Base-by-base conservation (phyloP, 2,888 invertebrate species). In the Microplitis deprimator region DNA sequence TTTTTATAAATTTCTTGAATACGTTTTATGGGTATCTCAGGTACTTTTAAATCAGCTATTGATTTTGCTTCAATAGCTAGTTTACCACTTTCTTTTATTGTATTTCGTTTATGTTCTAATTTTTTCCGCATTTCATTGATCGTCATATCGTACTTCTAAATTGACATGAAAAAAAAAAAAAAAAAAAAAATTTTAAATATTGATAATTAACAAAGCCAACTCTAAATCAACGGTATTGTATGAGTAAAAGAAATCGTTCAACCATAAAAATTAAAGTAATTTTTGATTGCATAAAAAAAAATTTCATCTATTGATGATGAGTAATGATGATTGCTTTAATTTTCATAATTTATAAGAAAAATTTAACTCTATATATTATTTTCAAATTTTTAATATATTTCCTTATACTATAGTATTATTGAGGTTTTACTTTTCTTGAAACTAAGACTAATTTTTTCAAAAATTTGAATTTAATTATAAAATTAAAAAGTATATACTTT, bases 61-160 rank as follows among this genome's bases (percentile, higher is more conserved):
- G 87, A 86, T 78, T 84, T 87, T 1, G 87, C 86, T 78, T 89
- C 89, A 75, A 89, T 88, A 1, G 88, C 88, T 50, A 89, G 81
- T 70, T 87, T 89, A 7, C 87, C 88, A 64, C 65, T 82, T 61
- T 88, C 86, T 79, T 86, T 89, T 16, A 81, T 79, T 17, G 78
- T 75, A 29, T 79, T 84, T 77, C 85, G 88, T 73, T 85, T 88
- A 13, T 84, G 83, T 73, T 89, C 89, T 75, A 90, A 79, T 77
- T 89, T 89, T 64, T 87, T 88, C 0, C 88, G 86, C 89, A 90
- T 90, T 79, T 90, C 89, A 62, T 87, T 83, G 40, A 90, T 90
- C 5, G 88, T 89, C 39, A 86, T 85, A 65, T 90, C 90, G 70
- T 89, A 89, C 84, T 86, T 90, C 89, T 89, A 65, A 79, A 68